Percentiles rank a stretch among this genome's conserved stretches.
Evolutionary conservation across 2,888 invertebrate species (phyloP).

Genomic region (Quadriops clusia): DNA sequence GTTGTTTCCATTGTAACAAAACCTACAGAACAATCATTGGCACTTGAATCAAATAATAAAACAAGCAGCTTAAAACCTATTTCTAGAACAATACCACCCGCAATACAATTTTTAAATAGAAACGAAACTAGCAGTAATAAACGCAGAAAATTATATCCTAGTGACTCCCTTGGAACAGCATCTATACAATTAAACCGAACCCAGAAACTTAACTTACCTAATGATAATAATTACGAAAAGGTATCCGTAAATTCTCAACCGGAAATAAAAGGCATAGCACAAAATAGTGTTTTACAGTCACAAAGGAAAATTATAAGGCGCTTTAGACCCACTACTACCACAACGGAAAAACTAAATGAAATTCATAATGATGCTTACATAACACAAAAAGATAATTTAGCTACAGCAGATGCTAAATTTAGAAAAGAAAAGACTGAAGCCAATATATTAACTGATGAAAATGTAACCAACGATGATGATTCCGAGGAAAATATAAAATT

Average conservation of each 20-base stretch:
- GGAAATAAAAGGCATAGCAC: neutral
- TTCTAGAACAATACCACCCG: too few relatives aligned
- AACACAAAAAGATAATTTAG: conserved; percentile 8
- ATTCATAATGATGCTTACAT: conserved; percentile 2
- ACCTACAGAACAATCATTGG: too few relatives aligned
- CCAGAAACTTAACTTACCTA: too few relatives aligned
- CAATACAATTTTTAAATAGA: too few relatives aligned
- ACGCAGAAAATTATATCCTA: too few relatives aligned
- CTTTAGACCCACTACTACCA: conserved; percentile 11
- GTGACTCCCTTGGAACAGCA: too few relatives aligned
- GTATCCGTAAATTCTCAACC: neutral
- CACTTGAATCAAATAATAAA: too few relatives aligned
- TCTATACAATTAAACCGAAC: too few relatives aligned
- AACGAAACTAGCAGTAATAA: too few relatives aligned
- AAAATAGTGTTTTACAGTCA: conserved; percentile 3
- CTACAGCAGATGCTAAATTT: conserved; percentile 12
- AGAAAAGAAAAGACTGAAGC: conserved; percentile 19
- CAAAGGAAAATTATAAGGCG: conserved; percentile 13
- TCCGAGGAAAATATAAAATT: conserved; percentile 33
- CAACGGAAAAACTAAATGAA: neutral
- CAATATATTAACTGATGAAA: conserved; percentile 15
- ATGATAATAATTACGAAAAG: too few relatives aligned
- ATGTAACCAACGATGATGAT: conserved; percentile 14
- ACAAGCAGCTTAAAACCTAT: too few relatives aligned
- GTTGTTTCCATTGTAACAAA: too few relatives aligned